phyloP scores from a whole-genome alignment of 37 sponge, comb jelly and placozoan species.

The Chondrosia reniformis region DNA sequence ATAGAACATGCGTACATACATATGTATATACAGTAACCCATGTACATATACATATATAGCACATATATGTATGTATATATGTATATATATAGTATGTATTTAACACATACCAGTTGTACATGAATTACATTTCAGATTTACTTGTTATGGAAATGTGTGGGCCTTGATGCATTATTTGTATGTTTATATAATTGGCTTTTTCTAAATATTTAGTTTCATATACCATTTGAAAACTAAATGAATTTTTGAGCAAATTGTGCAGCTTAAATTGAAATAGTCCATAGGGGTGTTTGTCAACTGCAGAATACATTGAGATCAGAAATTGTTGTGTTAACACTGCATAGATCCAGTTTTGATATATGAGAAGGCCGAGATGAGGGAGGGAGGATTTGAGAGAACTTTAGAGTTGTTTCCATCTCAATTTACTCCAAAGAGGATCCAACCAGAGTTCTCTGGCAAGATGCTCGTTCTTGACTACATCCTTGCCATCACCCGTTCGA shows the following conservation, averaged over 20 bases:
- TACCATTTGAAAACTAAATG: too few relatives aligned
- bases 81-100: not conserved
- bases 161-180: too few relatives aligned
- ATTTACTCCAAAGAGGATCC: slow-evolving; percentile 61
- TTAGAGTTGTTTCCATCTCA: slow-evolving; percentile 58
- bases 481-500: slow-evolving; percentile 78
- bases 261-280: too few relatives aligned
- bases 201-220: too few relatives aligned
- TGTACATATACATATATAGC: not conserved
- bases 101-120: not conserved
- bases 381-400: slow-evolving; percentile 88
- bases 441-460: slow-evolving; percentile 93
- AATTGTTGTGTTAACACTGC: too few relatives aligned
- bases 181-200: too few relatives aligned
- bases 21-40: not conserved
- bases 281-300: too few relatives aligned
- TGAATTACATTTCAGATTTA: too few relatives aligned
- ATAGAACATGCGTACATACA: not conserved
- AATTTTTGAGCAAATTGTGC: too few relatives aligned
- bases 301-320: too few relatives aligned
- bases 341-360: slow-evolving; percentile 85
- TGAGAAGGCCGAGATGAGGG: slow-evolving; percentile 76
- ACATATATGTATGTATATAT: not conserved
- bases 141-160: too few relatives aligned
- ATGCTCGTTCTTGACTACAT: slow-evolving; percentile 89